Base-by-base conservation (phyloP, 2,113 vertebrate genomes). In the Stigmatopora nigra region DNA sequence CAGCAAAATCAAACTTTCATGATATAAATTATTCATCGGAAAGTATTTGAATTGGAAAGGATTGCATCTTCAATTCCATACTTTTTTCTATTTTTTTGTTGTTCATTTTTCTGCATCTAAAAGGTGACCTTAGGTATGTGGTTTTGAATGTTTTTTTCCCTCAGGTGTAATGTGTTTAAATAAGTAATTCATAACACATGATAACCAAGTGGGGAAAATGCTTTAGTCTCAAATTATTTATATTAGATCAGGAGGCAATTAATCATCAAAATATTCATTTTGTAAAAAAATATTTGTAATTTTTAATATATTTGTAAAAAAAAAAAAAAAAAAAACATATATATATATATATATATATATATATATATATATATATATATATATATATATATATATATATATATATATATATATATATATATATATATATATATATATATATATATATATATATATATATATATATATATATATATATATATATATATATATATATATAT, bases 181-280 rank as follows among this genome's bases (percentile, higher is more conserved):
- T 49, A 72, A 68, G 63, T 78, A 79, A 86, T 83, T 83, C 85
- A 81, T 73, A 67, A 56, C 6, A 6, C 48, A 51, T 71, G 63
- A 64, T 62, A 61, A 61, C 45, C 36, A 36, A 76, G 75, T 75
- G 64, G 49, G 49, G 61, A 61, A 75, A 73, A 72, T 16, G 63
- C 67, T 65, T 79, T 77, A 13, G 15, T 72, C 81, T 78, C 67
- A 77, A 77, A 81, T 82, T 69, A 79, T 87, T 86, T 82, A 85
- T 80, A 85, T 76, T 82, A 84, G 78, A 80, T 86, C 69, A 71
- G 49, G 44, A 56, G 86, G 71, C 78, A 78, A 89, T 87, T 79
- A 87, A 88, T 88, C 77, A 72, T 62, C 83, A 49, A 78, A 31
- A 31, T 31, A 31, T 31, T 31, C 25, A 1, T 31, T 31, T 31